These are phyloP conservation scores for Stratiolaelaps scimitus DNA, from an alignment of 1,140 invertebrate genomes.

Conservation along the genomic window DNA sequence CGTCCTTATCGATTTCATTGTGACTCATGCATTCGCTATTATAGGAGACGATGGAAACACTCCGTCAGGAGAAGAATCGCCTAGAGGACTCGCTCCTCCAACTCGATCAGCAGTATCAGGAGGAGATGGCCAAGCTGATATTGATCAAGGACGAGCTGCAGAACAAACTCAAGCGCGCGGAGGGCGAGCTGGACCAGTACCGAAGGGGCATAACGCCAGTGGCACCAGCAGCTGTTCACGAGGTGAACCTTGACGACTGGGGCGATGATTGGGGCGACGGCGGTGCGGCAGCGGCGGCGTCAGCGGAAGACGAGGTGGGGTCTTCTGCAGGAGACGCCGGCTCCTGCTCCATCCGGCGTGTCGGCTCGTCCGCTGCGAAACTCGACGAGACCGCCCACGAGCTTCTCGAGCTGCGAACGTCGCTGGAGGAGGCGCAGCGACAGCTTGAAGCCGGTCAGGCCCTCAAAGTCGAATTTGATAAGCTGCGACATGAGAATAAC, in stretches of 20 bases:
- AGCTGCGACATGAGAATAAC: background rate
- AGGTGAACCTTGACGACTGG: slow-evolving; percentile 18
- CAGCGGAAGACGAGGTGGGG: too few relatives aligned
- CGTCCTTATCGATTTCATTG: too few relatives aligned
- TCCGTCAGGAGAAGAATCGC: background rate
- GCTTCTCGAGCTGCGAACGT: slow-evolving; percentile 1
- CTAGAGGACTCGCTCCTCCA: slow-evolving; percentile 14
- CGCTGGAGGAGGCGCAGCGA: slow-evolving; percentile 19
- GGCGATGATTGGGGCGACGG: slow-evolving; percentile 22
- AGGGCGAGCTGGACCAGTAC: background rate
- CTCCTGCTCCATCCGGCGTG: too few relatives aligned
- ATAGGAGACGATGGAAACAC: background rate
- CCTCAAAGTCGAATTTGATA: background rate
- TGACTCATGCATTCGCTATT: too few relatives aligned
- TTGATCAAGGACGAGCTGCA: slow-evolving; percentile 18
- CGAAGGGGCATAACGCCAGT: background rate
- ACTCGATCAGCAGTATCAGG: slow-evolving; percentile 14
- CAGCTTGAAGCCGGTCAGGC: background rate
- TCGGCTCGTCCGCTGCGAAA: background rate
- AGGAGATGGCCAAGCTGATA: background rate
- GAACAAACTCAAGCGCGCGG: slow-evolving; percentile 1
- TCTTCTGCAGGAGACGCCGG: too few relatives aligned
- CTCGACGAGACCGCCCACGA: slow-evolving; percentile 12
- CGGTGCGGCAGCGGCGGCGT: background rate
- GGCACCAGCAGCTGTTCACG: slow-evolving; percentile 13